phyloP scores from a whole-genome alignment of 2,888 invertebrate species.

The Drosophila borealis region DNA sequence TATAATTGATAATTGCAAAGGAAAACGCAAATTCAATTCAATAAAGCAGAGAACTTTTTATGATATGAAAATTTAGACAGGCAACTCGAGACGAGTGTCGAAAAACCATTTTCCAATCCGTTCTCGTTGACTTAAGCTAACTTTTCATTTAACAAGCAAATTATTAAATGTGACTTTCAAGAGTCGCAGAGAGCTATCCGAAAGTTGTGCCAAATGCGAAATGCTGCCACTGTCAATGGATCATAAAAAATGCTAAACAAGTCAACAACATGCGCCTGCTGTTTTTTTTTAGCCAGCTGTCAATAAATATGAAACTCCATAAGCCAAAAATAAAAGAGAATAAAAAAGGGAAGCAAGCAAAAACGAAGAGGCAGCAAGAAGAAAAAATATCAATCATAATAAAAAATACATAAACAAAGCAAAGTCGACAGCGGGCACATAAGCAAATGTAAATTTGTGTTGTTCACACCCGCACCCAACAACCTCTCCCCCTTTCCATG shows the following conservation, averaged over 20 bases:
- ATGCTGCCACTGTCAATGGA: constrained; percentile 50
- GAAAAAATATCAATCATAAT: constrained; percentile 72
- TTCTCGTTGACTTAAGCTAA: constrained; percentile 11
- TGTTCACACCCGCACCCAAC: constrained; percentile 26
- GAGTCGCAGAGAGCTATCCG: constrained; percentile 6
- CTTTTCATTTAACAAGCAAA: constrained; percentile 54
- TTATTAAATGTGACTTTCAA: constrained; percentile 65
- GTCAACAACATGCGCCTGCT: constrained; percentile 57
- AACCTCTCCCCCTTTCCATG: not conserved
- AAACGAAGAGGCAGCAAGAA: constrained; percentile 22
- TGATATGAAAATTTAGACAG: no score
- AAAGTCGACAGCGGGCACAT: constrained; percentile 60
- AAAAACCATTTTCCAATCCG: constrained; percentile 3
- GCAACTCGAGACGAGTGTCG: not conserved
- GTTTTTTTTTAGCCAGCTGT: constrained; percentile 57
- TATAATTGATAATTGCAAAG: constrained; percentile 22
- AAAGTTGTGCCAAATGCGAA: constrained; percentile 37
- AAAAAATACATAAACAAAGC: constrained; percentile 72
- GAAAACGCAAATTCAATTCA: constrained; percentile 4
- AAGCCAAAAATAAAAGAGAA: constrained; percentile 25
- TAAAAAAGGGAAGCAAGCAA: not conserved
- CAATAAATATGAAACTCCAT: constrained; percentile 66
- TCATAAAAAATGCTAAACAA: constrained; percentile 72
- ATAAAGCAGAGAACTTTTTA: not conserved
- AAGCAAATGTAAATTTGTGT: constrained; percentile 65